Percentiles rank a stretch among this genome's conserved stretches.
Conservation (phyloP, 1,140 invertebrate species). For the Drosophila santomea region DNA sequence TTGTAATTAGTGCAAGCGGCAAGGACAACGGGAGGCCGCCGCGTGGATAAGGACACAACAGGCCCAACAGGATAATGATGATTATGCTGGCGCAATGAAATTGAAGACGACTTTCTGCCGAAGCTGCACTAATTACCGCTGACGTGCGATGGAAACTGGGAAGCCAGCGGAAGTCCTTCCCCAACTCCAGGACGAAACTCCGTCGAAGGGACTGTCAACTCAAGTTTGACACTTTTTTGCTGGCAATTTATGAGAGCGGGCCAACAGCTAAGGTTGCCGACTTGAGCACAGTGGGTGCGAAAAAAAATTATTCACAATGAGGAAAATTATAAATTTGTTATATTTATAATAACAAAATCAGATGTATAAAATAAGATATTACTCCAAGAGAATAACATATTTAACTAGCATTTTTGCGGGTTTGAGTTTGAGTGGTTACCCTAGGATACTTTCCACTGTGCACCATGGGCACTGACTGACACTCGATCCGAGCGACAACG, state of each 20-base stretch:
- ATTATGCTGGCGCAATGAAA: slow-evolving; percentile 64
- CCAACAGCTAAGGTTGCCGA: not conserved
- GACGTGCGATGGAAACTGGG: slow-evolving; percentile 41
- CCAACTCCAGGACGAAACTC: slow-evolving; percentile 13
- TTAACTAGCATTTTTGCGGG: no score
- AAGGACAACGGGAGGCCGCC: slow-evolving; percentile 30
- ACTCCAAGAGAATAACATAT: no score
- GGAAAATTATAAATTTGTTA: not conserved
- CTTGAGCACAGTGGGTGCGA: slow-evolving; percentile 39
- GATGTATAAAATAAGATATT: no score
- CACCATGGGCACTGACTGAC: slow-evolving; percentile 27
- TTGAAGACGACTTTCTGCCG: slow-evolving; percentile 74
- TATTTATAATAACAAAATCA: not conserved
- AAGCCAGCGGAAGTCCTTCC: slow-evolving; percentile 8
- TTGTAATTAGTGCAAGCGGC: slow-evolving; percentile 76
- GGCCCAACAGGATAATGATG: slow-evolving; percentile 45
- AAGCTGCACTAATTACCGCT: slow-evolving; percentile 78
- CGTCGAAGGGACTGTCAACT: slow-evolving; percentile 65
- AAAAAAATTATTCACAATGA: not conserved
- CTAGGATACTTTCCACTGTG: slow-evolving; percentile 24
- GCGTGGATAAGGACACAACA: slow-evolving; percentile 35
- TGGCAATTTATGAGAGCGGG: slow-evolving; percentile 68
- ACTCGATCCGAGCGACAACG: slow-evolving; percentile 48
- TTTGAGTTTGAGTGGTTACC: no score
- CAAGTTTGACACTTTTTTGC: slow-evolving; percentile 81